Evolutionary conservation across 2,797 vertebrate genomes (phyloP), one percentile per base, ranked within the genome.

Genomic region (Microctenopoma stevenorrisi): DNA sequence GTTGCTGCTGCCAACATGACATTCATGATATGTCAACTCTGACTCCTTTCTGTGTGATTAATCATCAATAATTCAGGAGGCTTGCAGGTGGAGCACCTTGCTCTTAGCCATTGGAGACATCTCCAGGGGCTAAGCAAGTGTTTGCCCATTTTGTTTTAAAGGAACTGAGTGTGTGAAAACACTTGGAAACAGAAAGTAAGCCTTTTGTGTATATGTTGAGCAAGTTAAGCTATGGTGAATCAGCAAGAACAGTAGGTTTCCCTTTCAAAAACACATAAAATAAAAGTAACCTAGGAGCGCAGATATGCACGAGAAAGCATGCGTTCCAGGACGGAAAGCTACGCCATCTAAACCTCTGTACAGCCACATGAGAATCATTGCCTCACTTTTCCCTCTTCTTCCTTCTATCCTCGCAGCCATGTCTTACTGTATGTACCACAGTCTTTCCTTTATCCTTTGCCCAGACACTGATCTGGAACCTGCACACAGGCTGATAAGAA

Each of bases 41-140:
- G 13, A 47, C 46, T 64, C 48, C 44, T 68, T 53, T 48, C 60
- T 77, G 28, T 62, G 48, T 74, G 79, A 84, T 83, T 72, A 79
- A 76, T 68, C 54, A 0, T 88, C 66, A 88, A 86, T 80, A 74
- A 77, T 88, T 79, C 51, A 90, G 56, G 2, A 14, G 62, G 52
- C 75, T 81, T 77, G 76, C 75, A 54, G 76, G 44, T 57, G 57
- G 28, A 46, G 70, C 68, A 81, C 83, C 86, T 64, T 76, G 54
- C 75, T 72, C 28, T 67, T 57, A 18, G 57, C n/a, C 70, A 67
- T 46, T 7, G 15, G 59, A 57, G 43, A 6, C 16, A 14, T 46
- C 38, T 8, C 43, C 7, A 18, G 43, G 59, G 18, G 63, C 68
- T 48, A 53, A 50, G 53, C 58, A 48, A 49, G 60, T 78, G 72